Percentiles rank a stretch among this genome's conserved stretches.
phyloP scores from a whole-genome alignment of 2,888 invertebrate genomes.

The Amaurobius ferox region DNA sequence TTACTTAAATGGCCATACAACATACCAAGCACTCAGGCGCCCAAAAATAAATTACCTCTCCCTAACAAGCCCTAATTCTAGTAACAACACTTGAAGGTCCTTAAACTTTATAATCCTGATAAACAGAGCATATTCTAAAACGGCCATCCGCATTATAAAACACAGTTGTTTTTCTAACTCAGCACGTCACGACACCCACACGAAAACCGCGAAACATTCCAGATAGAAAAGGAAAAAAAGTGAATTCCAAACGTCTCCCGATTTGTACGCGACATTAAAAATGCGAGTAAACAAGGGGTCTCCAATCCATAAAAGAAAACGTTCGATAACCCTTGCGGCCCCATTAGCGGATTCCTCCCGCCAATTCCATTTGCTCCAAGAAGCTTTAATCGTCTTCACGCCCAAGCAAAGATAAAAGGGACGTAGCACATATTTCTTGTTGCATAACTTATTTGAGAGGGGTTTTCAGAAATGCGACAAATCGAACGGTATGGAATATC shows the following conservation, averaged over 20 bases:
- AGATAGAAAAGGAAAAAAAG: background rate
- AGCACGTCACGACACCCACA: background rate
- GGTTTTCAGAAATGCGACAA: background rate
- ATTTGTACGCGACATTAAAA: background rate
- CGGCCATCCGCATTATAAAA: background rate
- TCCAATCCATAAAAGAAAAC: background rate
- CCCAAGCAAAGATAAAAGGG: background rate
- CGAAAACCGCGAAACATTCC: background rate
- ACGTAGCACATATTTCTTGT: background rate
- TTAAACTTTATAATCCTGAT: too few species aligned
- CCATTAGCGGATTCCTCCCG: constrained; percentile 30
- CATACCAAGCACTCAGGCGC: too few species aligned
- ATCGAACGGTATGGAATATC: too few species aligned
- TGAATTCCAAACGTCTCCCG: too few species aligned
- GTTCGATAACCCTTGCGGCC: constrained; percentile 46
- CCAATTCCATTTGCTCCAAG: constrained; percentile 1
- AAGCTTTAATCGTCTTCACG: constrained; percentile 8
- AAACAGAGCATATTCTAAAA: too few species aligned
- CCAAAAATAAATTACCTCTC: too few species aligned
- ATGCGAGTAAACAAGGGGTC: background rate
- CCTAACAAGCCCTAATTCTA: too few species aligned
- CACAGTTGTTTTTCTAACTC: background rate
- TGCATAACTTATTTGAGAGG: background rate
- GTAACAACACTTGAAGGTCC: too few species aligned
- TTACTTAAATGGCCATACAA: too few species aligned